Conservation (phyloP, 2,888 invertebrate species). For the Drosophila parthenogenetica region DNA sequence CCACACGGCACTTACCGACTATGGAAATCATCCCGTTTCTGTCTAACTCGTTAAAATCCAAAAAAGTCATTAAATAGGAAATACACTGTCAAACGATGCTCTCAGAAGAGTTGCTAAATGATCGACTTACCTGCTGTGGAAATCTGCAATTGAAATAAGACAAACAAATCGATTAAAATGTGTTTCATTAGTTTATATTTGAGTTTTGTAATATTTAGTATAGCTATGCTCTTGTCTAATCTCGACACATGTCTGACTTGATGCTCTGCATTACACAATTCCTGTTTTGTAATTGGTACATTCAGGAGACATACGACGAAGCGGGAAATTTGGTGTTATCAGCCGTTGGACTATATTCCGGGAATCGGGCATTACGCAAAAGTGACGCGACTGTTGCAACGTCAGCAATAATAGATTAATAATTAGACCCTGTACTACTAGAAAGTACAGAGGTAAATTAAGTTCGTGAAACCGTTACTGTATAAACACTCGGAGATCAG, state of each 20-base stretch:
- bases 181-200: background rate
- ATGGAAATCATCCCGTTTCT: constrained; percentile 65
- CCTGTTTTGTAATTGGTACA: constrained; percentile 52
- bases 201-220: constrained; percentile 14
- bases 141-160: constrained; percentile 48
- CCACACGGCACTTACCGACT: constrained; percentile 81
- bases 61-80: constrained; percentile 20
- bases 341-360: constrained; percentile 18
- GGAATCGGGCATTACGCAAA: constrained; percentile 21
- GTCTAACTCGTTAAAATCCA: constrained; percentile 28
- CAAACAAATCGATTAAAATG: background rate
- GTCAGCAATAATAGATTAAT: constrained; percentile 1
- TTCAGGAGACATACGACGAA: constrained; percentile 40
- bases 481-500: too few relatives aligned
- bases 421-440: too few relatives aligned
- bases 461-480: too few relatives aligned
- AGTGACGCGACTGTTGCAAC: background rate
- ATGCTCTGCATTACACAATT: constrained; percentile 52
- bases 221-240: constrained; percentile 1
- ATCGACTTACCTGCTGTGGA: constrained; percentile 61
- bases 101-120: too few relatives aligned
- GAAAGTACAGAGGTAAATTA: too few relatives aligned
- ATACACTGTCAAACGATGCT: background rate
- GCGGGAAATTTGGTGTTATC: constrained; percentile 16
- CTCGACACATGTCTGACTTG: constrained; percentile 42